phyloP scores from a whole-genome alignment of 2,888 invertebrate genomes.

The Drosophila ustulata region DNA sequence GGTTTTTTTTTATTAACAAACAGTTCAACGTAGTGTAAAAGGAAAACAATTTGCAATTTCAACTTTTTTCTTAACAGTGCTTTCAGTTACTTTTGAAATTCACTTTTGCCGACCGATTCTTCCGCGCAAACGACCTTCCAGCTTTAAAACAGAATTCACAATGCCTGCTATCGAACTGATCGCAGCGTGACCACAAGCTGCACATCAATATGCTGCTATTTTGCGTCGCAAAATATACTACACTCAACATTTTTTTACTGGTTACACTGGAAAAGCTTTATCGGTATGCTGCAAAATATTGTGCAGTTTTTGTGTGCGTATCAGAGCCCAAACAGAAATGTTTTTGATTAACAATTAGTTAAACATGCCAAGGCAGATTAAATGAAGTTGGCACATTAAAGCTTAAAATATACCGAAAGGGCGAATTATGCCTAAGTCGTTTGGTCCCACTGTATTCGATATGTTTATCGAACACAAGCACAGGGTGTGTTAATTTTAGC shows the following conservation, averaged over 20 bases:
- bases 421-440: too few species aligned
- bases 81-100: constrained; percentile 63
- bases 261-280: not conserved
- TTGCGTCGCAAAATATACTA: not conserved
- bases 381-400: not conserved
- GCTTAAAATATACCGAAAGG: not conserved
- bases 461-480: not conserved
- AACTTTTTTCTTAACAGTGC: constrained; percentile 30
- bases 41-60: constrained; percentile 41
- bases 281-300: not conserved
- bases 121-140: constrained; percentile 66
- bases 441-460: constrained; percentile 2
- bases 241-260: not conserved
- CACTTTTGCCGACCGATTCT: constrained; percentile 59
- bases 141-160: constrained; percentile 65
- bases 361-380: not conserved
- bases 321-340: too few species aligned
- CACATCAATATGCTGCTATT: not conserved
- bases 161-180: constrained; percentile 27
- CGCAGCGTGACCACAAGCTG: not conserved
- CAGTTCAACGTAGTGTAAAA: constrained; percentile 46
- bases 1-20: constrained; percentile 28
- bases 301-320: not conserved
- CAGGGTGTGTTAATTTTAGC: not conserved
- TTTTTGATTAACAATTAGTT: not conserved